Evolutionary conservation across 1,140 invertebrate species (phyloP), one percentile per base, ranked within the genome.

Genomic region (Streblospio benedicti): DNA sequence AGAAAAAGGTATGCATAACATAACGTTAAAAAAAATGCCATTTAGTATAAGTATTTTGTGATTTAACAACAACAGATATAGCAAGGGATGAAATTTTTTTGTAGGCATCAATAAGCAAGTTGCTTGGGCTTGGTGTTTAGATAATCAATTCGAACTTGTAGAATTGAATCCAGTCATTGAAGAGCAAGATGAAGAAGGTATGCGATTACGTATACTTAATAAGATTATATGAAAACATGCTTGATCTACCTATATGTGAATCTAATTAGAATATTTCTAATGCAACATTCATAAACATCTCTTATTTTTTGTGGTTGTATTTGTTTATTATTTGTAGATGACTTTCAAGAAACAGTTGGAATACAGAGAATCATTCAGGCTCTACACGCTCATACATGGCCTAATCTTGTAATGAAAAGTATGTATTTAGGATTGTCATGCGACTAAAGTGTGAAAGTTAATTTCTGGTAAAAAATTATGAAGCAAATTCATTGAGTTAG

Each of bases 351-450:
- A 69, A 85, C 83, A 65, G 81, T 81, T 67, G 87, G 87, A 25
- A 82, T 86, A 16, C 81, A 84, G 14, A 81, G 88, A 75, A 81
- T 90, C n/a, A 78, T 85, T 23, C 86, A 89, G 79, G 86, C 85
- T n/a, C 73, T 90, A 28, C 82, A 88, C 73, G 85, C 87, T 60
- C 85, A 89, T 72, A 81, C 82, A 38, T 90, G 88, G 88, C 82
- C 87, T 45, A 88, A 88, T 72, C 78, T 89, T 43, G 73, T 73
- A 43, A 79, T 87, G 68, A 88, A 88, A 83, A 81, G 84, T 83
- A 67, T 56, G 65, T 25, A 14, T n/a, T n/a, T n/a, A n/a, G n/a
- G n/a, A n/a, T n/a, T n/a, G n/a, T n/a, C n/a, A n/a, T n/a, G n/a
- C n/a, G n/a, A n/a, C n/a, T n/a, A n/a, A n/a, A n/a, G n/a, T n/a